These are phyloP conservation scores for Drosophila pseudoobscura DNA, from an alignment of 1,140 invertebrate species.

Conservation along the genomic window DNA sequence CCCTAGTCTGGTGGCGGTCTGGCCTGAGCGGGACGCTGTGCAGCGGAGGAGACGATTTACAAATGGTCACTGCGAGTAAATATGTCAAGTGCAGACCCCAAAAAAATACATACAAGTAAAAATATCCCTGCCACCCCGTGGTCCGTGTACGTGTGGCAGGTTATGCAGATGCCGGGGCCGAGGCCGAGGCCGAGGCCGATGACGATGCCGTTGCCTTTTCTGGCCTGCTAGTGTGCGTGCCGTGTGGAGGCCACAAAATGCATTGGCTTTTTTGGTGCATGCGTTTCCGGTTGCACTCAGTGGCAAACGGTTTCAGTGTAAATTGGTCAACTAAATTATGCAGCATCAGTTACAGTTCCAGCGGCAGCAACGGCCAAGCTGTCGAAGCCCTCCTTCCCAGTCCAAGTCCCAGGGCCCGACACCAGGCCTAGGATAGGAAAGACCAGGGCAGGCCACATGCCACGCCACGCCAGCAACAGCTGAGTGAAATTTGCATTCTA, in stretches of 20 bases:
- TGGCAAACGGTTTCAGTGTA: constrained; percentile 68
- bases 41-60: constrained; percentile 51
- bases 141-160: neutral
- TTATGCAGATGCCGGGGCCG: neutral
- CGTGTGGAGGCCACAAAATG: constrained; percentile 13
- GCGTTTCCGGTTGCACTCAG: constrained; percentile 81
- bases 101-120: constrained; percentile 15
- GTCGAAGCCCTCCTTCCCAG: constrained; percentile 16
- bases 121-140: neutral
- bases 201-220: too few relatives aligned
- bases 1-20: too few relatives aligned
- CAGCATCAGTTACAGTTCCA: constrained; percentile 74
- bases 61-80: constrained; percentile 74
- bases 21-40: neutral
- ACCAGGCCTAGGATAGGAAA: neutral
- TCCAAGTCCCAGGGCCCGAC: constrained; percentile 6
- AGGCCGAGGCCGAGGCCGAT: too few relatives aligned
- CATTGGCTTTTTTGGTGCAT: constrained; percentile 52
- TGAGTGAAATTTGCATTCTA: constrained; percentile 70
- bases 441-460: too few relatives aligned
- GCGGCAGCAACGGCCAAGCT: constrained; percentile 41
- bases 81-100: constrained; percentile 78
- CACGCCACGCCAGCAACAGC: constrained; percentile 47
- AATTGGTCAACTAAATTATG: constrained; percentile 83
- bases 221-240: neutral